These are phyloP conservation scores for Merluccius polli DNA, from an alignment of 2,797 vertebrate species.

Conservation along the genomic window DNA sequence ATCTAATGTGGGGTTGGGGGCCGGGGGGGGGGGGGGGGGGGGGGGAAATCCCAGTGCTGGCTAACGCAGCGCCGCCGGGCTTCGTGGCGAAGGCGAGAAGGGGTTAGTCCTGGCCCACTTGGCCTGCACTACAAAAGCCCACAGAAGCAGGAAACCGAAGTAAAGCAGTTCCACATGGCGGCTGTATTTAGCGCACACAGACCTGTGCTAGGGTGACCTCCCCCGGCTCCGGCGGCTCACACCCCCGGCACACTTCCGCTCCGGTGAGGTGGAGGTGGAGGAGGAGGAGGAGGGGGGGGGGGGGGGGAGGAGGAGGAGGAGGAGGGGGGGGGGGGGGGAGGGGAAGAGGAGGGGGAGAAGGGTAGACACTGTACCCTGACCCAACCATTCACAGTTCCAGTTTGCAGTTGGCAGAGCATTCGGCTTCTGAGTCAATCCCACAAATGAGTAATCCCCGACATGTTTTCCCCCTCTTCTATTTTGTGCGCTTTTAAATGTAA, in stretches of 20 bases:
- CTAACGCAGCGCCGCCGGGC: conserved; percentile 8
- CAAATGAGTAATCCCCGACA: conserved; percentile 15
- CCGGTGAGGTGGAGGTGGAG: conserved; percentile 21
- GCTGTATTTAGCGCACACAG: conserved; percentile 59
- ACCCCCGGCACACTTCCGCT: conserved; percentile 40
- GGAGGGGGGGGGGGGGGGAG: too few species aligned
- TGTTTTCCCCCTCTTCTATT: conserved; percentile 7
- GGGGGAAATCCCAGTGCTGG: neutral
- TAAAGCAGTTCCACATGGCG: conserved; percentile 72
- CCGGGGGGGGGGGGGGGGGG: too few species aligned
- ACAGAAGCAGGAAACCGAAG: conserved; percentile 66
- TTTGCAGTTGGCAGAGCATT: conserved; percentile 20
- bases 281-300: conserved; percentile 22
- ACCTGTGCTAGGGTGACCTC: conserved; percentile 67
- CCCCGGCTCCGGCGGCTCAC: conserved; percentile 56
- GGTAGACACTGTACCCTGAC: conserved; percentile 29
- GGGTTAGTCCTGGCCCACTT: conserved; percentile 53
- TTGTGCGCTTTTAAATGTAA: neutral
- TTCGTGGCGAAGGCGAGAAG: conserved; percentile 33
- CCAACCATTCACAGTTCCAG: conserved; percentile 9
- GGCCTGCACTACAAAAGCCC: conserved; percentile 45
- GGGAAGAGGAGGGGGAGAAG: conserved; percentile 32
- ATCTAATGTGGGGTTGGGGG: neutral
- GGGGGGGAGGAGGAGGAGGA: too few species aligned
- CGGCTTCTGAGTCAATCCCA: conserved; percentile 7